These are phyloP conservation scores for Heliconius aoede DNA, from an alignment of 2,888 invertebrate species.

Conservation along the genomic window DNA sequence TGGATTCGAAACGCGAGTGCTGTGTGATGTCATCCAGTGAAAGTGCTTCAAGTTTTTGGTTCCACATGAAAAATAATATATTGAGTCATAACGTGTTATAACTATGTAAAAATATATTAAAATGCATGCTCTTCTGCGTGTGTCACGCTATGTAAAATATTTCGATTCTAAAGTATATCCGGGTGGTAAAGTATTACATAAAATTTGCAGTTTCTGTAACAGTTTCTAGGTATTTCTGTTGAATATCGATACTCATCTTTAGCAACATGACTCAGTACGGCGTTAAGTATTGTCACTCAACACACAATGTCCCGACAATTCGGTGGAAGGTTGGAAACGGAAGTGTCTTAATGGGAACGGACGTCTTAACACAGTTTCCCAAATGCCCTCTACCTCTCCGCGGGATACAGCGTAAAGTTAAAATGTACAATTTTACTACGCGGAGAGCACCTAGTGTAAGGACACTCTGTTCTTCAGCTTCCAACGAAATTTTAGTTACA, in stretches of 20 bases:
- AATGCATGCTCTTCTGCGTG: neutral
- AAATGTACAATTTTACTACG: no score
- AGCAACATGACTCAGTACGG: no score
- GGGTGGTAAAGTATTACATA: neutral
- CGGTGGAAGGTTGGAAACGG: no score
- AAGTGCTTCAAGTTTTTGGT: conserved; percentile 27
- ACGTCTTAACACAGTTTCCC: no score
- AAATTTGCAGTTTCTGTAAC: neutral
- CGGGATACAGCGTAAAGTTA: no score
- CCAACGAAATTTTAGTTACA: neutral
- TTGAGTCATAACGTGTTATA: conserved; percentile 27
- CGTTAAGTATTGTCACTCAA: no score
- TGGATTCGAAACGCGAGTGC: conserved; percentile 30
- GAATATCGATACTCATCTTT: neutral
- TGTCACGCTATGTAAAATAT: conserved; percentile 1
- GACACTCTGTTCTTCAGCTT: neutral
- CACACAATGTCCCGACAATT: no score
- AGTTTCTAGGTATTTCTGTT: neutral
- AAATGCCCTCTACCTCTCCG: no score
- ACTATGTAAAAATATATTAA: conserved; percentile 10
- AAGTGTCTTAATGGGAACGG: no score
- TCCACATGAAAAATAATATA: conserved; percentile 10
- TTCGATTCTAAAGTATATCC: neutral
- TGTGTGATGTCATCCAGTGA: conserved; percentile 36
- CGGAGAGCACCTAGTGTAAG: no score